These are phyloP conservation scores for Cotesia glomerata DNA, from an alignment of 1,140 invertebrate species.

Conservation along the genomic window DNA sequence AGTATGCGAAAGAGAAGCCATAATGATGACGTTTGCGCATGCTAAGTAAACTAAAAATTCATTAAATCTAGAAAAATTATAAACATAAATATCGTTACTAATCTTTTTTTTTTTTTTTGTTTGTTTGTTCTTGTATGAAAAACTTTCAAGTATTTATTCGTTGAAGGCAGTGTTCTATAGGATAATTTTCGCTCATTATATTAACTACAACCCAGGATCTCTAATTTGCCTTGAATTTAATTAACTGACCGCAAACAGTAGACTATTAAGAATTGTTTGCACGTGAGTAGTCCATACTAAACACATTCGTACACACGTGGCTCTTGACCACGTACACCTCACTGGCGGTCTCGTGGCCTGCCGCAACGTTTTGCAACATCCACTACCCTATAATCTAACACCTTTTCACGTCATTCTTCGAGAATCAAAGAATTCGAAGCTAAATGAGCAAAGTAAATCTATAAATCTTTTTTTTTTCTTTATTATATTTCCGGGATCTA, in stretches of 20 bases:
- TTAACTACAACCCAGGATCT: too few species aligned
- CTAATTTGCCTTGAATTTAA: slow-evolving; percentile 3
- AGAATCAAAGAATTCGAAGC: too few species aligned
- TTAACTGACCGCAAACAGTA: not conserved
- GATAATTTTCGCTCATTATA: too few species aligned
- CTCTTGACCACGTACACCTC: not conserved
- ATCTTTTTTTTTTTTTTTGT: too few species aligned
- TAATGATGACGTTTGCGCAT: not conserved
- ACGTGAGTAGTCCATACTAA: not conserved
- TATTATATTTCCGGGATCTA: too few species aligned
- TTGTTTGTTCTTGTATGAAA: too few species aligned
- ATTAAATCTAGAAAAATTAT: slow-evolving; percentile 6
- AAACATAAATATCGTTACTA: too few species aligned
- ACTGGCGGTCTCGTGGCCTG: not conserved
- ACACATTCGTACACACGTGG: not conserved
- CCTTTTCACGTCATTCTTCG: not conserved
- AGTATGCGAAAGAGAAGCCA: not conserved
- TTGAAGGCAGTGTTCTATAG: too few species aligned
- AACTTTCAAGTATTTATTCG: too few species aligned
- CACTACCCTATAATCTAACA: not conserved
- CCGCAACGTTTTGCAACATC: not conserved
- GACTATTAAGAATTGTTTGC: slow-evolving; percentile 4
- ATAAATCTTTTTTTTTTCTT: too few species aligned
- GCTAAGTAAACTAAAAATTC: slow-evolving; percentile 4
- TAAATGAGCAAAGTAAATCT: too few species aligned